Base-by-base conservation (phyloP, 2,888 invertebrate genomes). In the Willowsia nigromaculata region DNA sequence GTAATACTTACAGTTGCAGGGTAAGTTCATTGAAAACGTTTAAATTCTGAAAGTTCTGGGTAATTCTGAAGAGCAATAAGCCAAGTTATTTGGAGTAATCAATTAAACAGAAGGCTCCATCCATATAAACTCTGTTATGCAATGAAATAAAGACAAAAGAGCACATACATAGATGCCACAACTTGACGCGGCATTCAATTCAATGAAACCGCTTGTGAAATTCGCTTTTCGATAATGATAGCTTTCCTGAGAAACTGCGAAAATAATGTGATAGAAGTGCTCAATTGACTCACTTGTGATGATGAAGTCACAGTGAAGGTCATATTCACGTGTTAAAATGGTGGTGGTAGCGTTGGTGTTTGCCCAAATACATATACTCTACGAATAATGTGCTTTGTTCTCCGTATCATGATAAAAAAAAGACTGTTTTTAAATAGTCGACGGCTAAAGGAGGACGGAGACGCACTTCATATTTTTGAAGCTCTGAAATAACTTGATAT, bases 291-390 rank as follows among this genome's bases (percentile, higher is more conserved):
- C 74, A 47, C 47, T 74, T 47, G 30, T 25, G 27, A 53, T n/a
- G 30, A 50, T n/a, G 11, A 27, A 78, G 50, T 53, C 76, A 33
- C 50, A 84, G 15, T 53, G 87, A 87, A 87, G 87, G 87, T 78
- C 87, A 87, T 56, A 80, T 65, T 68, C 87, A 87, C 87, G 80
- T 87, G 87, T 43, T 59, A 13, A 30, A 62, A 9, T 18, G 11
- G 33, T 68, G 18, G 30, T 22, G 53, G 30, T 15, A 59, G 50
- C 50, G 53, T 78, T 78, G 33, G 27, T 37, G 50, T 78, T 71
- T 71, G 25, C 40, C 13, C 25, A 30, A n/a, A n/a, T n/a, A n/a
- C n/a, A n/a, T n/a, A n/a, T n/a, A n/a, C n/a, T n/a, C n/a, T n/a
- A n/a, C n/a, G n/a, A n/a, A n/a, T n/a, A n/a, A n/a, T n/a, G n/a